Percentiles rank a stretch among this genome's conserved stretches.
Evolutionary conservation across 2,888 invertebrate genomes (phyloP).

Genomic region (Ellobium chinense): DNA sequence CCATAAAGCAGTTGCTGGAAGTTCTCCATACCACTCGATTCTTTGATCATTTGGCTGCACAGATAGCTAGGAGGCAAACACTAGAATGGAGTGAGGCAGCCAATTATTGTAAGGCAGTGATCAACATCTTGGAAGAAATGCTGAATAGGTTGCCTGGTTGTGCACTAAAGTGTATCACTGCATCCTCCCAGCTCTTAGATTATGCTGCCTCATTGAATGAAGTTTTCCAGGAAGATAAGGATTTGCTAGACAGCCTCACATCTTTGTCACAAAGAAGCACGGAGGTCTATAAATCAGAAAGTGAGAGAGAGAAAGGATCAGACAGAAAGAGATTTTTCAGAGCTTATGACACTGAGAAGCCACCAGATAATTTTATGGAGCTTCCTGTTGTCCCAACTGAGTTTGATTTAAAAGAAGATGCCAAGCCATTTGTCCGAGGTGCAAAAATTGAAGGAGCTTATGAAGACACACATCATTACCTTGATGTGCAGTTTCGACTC

Average conservation of each 20-base stretch:
- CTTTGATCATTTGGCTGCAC: conserved; percentile 40
- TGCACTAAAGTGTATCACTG: not conserved
- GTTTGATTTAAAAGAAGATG: conserved; percentile 73
- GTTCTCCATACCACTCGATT: conserved; percentile 41
- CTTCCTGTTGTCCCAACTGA: conserved; percentile 75
- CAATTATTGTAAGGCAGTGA: not conserved
- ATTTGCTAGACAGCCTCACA: not conserved
- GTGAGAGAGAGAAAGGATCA: not conserved
- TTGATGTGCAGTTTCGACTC: conserved; percentile 88
- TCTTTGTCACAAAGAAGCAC: not conserved
- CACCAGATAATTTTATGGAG: conserved; percentile 79
- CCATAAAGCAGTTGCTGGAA: conserved; percentile 35
- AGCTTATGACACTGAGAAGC: conserved; percentile 65
- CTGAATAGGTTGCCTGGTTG: conserved; percentile 15
- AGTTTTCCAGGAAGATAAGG: not conserved
- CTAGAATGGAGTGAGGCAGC: conserved; percentile 13
- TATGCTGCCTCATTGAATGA: not conserved
- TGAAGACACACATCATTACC: conserved; percentile 84
- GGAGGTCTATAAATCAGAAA: conserved; percentile 31
- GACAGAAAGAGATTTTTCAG: not conserved
- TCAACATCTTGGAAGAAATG: conserved; percentile 16
- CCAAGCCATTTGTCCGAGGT: conserved; percentile 80
- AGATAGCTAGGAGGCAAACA: not conserved
- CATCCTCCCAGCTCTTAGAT: not conserved
- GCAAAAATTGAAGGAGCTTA: conserved; percentile 85